phyloP scores from a whole-genome alignment of 2,113 vertebrate genomes.

The Epinephelus lanceolatus region DNA sequence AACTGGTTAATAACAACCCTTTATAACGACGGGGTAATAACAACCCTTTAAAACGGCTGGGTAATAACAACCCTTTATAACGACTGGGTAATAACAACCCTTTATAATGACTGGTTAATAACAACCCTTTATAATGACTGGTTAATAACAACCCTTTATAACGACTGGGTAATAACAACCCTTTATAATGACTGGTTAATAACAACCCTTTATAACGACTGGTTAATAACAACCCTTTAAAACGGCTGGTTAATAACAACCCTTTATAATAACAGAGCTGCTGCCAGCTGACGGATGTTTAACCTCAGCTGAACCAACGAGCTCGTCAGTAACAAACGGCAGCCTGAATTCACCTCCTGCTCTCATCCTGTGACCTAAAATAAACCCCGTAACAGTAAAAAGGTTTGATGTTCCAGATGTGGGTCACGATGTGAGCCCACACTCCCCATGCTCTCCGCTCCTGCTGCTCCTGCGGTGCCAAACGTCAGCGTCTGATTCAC shows the following conservation, averaged over 20 bases:
- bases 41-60: too few species aligned
- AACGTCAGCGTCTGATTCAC: constrained; percentile 53
- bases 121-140: too few species aligned
- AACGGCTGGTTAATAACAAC: not conserved
- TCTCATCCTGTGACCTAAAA: constrained; percentile 31
- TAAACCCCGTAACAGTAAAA: constrained; percentile 17
- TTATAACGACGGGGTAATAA: too few species aligned
- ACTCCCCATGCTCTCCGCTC: constrained; percentile 18
- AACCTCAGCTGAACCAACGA: constrained; percentile 8
- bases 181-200: too few species aligned
- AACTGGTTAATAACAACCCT: too few species aligned
- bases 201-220: too few species aligned
- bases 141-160: too few species aligned
- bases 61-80: too few species aligned
- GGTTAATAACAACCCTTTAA: not conserved
- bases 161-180: too few species aligned
- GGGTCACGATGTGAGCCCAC: constrained; percentile 55
- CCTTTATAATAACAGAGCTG: not conserved
- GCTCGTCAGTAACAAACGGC: not conserved
- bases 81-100: too few species aligned
- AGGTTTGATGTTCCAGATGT: constrained; percentile 58
- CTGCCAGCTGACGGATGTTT: not conserved
- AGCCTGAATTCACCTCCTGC: constrained; percentile 48
- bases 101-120: too few species aligned
- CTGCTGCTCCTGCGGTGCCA: not conserved